Percentiles rank a stretch among this genome's conserved stretches.
Evolutionary conservation across 2,888 invertebrate species (phyloP).

Genomic region (Anaspis maculata): DNA sequence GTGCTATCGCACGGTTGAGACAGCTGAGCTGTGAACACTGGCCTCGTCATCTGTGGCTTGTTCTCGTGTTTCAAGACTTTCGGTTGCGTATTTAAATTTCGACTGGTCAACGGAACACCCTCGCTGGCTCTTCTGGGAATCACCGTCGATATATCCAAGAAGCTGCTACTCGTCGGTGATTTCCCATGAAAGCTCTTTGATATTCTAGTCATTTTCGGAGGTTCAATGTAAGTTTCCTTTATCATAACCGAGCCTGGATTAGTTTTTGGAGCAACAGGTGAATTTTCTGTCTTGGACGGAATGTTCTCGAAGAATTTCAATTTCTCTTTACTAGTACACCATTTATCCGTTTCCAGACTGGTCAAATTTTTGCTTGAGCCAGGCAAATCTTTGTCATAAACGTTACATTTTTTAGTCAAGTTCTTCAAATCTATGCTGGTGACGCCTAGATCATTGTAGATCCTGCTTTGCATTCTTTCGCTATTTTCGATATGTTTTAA

Average conservation of each 20-base stretch:
- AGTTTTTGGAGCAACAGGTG: background rate
- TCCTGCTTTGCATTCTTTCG: constrained; percentile 22
- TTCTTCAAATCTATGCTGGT: constrained; percentile 20
- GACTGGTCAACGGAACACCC: constrained; percentile 21
- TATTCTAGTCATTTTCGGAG: constrained; percentile 41
- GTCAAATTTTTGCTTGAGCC: constrained; percentile 24
- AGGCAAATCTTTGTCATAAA: constrained; percentile 26
- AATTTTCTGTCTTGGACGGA: constrained; percentile 6
- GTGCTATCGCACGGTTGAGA: constrained; percentile 29
- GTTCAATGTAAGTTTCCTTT: constrained; percentile 47
- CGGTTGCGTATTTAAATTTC: constrained; percentile 15
- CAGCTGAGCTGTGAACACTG: constrained; percentile 30
- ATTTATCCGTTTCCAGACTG: constrained; percentile 29
- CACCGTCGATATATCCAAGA: constrained; percentile 22
- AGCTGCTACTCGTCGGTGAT: constrained; percentile 26
- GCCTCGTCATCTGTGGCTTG: constrained; percentile 12
- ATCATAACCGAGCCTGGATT: constrained; percentile 36
- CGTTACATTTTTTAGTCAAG: constrained; percentile 22
- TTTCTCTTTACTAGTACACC: constrained; percentile 35
- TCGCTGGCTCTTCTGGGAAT: constrained; percentile 36
- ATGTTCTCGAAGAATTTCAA: constrained; percentile 34
- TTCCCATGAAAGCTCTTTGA: constrained; percentile 44
- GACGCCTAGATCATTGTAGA: constrained; percentile 18
- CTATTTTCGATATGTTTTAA: constrained; percentile 26
- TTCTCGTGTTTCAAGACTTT: constrained; percentile 8